Evolutionary conservation across 2,797 vertebrate genomes (phyloP), one percentile per base, ranked within the genome.

Genomic region (Melopsittacus undulatus): DNA sequence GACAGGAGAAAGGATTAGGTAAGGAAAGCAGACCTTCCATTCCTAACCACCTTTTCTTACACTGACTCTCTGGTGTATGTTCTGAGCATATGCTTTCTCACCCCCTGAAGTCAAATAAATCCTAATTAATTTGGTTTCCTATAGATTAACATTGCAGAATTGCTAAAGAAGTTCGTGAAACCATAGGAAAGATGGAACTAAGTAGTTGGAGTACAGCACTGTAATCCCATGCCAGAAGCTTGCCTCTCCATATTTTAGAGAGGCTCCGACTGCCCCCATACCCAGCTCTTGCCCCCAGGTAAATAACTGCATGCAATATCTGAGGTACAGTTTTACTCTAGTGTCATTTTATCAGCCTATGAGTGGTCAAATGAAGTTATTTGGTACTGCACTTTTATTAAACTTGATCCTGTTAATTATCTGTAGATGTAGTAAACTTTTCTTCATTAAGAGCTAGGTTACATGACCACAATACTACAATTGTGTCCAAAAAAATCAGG

Each of bases 11-110:
- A 90, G 59, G 42, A 92, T 8, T 49, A 76, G 68, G 36, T 36
- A 90, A 69, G 46, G 38, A 76, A 89, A 94, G 63, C 42, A 91
- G 66, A 27, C 24, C 82, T 89, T 40, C 49, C 45, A 12, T 70
- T 94, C 80, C 48, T 83, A 42, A 49, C 73, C 77, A 79, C 92
- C 83, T 96, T 83, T 84, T 93, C 56, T 59, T 51, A 82, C n/a
- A 10, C 24, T 68, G 56, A 43, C 49, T 78, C 20, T 76, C 75
- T 8, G 14, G 24, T 61, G 9, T 38, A 62, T 9, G 6, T n/a
- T 63, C 81, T 66, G 66, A 72, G 30, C 46, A 76, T 73, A 89
- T 63, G 46, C 63, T 83, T 81, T 57, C 46, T 88, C 51, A 91
- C 26, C 56, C 91, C 80, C 45, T 86, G 40, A 81, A 95, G 79